Evolutionary conservation across 35 echinoderm and acorn worm genomes (phyloP).

Genomic region (Eucidaris tribuloides): DNA sequence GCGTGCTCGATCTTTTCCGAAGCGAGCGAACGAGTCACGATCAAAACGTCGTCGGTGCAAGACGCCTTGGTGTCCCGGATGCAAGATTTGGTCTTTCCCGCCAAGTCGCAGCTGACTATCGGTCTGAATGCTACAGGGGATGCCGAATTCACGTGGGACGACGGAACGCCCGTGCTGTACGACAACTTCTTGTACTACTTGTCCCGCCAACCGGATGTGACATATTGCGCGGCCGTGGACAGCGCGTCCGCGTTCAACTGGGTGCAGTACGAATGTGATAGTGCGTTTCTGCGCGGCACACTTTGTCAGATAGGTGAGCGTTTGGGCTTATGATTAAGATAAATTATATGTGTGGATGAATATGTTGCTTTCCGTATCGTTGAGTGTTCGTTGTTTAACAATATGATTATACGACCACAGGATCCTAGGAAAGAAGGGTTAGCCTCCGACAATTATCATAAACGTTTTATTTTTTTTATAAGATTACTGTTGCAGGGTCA

Average conservation of each 20-base stretch:
- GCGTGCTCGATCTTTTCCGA: slow-evolving; percentile 1
- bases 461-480: too few relatives aligned
- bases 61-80: background rate
- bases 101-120: background rate
- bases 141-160: background rate
- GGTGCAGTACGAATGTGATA: background rate
- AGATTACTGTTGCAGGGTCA: too few relatives aligned
- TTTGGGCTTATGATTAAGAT: too few relatives aligned
- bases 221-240: background rate
- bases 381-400: too few relatives aligned
- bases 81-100: background rate
- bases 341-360: too few relatives aligned
- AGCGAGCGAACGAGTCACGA: background rate
- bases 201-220: background rate
- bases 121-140: background rate
- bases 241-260: background rate
- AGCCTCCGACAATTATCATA: too few relatives aligned
- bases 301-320: background rate
- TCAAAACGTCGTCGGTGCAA: background rate
- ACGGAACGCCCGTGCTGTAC: slow-evolving; percentile 1
- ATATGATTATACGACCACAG: too few relatives aligned
- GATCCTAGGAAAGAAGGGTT: too few relatives aligned
- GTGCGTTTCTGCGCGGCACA: slow-evolving; percentile 1
- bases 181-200: background rate
- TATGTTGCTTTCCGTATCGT: too few relatives aligned